A percentile compares a stretch with the other conserved stretches of the same genome.
These are phyloP conservation scores for Ochropacha duplaris DNA, from an alignment of 2,888 invertebrate species.

Conservation along the genomic window DNA sequence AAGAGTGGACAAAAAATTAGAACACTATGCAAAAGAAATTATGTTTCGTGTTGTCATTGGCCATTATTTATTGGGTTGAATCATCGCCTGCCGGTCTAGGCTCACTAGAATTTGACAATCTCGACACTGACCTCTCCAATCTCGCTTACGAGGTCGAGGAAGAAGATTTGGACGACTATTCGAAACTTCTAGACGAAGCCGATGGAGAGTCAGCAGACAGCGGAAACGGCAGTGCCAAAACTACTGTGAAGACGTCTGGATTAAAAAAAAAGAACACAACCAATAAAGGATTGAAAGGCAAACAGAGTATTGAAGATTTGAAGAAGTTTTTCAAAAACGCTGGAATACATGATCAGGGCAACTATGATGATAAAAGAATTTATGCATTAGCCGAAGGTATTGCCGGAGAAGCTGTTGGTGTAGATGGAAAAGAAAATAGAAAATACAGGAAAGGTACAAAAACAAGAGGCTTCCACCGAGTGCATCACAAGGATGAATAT, in stretches of 20 bases:
- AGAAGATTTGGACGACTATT: slow-evolving; percentile 58
- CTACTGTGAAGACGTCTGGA: slow-evolving; percentile 43
- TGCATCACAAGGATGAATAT: slow-evolving; percentile 84
- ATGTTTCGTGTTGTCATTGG: slow-evolving; percentile 52
- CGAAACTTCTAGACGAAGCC: slow-evolving; percentile 47
- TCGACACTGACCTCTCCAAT: slow-evolving; percentile 57
- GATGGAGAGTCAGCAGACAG: slow-evolving; percentile 19
- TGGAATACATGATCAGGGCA: slow-evolving; percentile 52
- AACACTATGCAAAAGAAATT: slow-evolving; percentile 60
- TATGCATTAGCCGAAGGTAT: slow-evolving; percentile 67
- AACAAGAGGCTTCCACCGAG: slow-evolving; percentile 81
- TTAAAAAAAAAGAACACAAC: slow-evolving; percentile 53
- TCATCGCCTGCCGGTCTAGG: slow-evolving; percentile 54
- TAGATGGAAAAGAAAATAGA: slow-evolving; percentile 68
- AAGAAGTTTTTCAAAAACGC: slow-evolving; percentile 57
- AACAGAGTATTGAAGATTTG: slow-evolving; percentile 56
- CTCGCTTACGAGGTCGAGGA: slow-evolving; percentile 61
- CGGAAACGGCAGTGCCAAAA: slow-evolving; percentile 30
- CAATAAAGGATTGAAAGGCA: slow-evolving; percentile 51
- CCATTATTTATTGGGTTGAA: slow-evolving; percentile 48
- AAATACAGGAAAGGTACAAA: slow-evolving; percentile 82
- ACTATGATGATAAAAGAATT: slow-evolving; percentile 62
- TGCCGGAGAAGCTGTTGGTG: slow-evolving; percentile 61
- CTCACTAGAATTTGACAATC: slow-evolving; percentile 55
- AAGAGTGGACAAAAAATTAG: slow-evolving; percentile 56